Conservation (phyloP, 2,888 invertebrate species). For the Laspeyria flexula region DNA sequence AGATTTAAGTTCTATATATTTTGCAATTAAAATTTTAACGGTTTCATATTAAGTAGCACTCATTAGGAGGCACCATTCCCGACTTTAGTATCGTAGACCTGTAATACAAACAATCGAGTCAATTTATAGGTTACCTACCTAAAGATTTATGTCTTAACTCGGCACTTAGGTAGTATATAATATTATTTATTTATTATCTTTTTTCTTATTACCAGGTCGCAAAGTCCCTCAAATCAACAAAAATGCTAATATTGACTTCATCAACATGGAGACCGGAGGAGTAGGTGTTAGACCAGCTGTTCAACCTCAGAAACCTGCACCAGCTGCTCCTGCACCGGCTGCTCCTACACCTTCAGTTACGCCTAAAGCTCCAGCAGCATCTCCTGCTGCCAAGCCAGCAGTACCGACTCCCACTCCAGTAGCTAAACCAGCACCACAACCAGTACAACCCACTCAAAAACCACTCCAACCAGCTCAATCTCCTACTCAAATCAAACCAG, state of each 20-base stretch:
- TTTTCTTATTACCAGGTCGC: constrained; percentile 30
- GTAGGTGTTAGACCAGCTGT: constrained; percentile 39
- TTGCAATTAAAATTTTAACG: no score
- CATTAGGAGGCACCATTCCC: no score
- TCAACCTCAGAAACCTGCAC: constrained; percentile 27
- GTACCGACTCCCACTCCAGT: constrained; percentile 37
- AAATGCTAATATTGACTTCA: constrained; percentile 77
- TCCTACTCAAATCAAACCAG: constrained; percentile 61
- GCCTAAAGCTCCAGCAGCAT: constrained; percentile 28
- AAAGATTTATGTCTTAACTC: no score
- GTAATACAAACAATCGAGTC: no score
- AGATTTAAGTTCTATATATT: no score
- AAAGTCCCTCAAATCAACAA: constrained; percentile 60
- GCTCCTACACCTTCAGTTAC: constrained; percentile 17
- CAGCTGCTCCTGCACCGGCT: no score
- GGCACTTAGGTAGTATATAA: no score
- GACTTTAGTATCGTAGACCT: no score
- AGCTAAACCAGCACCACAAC: constrained; percentile 27
- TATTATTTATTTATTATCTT: no score
- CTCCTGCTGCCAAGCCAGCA: constrained; percentile 31
- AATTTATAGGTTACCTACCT: no score
- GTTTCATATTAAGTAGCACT: no score
- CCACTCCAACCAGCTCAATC: constrained; percentile 14
- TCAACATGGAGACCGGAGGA: constrained; percentile 76
- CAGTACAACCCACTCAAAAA: constrained; percentile 29